Evolutionary conservation across 2,113 vertebrate genomes (phyloP).

Genomic region (Empidonax alnorum): DNA sequence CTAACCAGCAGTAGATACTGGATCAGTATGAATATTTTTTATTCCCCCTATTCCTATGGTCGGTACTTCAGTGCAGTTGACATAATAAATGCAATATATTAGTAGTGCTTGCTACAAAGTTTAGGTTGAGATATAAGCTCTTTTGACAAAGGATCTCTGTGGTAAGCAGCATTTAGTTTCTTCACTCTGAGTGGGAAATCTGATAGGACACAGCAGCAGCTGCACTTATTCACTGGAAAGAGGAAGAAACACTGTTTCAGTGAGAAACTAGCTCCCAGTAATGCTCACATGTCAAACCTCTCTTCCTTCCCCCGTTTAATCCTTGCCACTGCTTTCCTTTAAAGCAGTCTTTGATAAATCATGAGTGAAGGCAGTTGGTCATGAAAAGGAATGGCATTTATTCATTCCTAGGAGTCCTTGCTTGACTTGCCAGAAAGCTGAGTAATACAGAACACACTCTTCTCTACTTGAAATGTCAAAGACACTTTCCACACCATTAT

Average conservation of each 20-base stretch:
- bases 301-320: neutral
- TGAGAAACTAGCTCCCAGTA: neutral
- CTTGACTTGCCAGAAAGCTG: neutral
- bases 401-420: neutral
- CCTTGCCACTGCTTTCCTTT: neutral
- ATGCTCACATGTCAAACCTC: neutral
- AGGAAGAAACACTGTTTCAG: neutral
- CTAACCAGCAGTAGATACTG: neutral
- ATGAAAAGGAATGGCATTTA: slow-evolving; percentile 17
- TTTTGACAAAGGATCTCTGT: neutral
- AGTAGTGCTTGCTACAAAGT: neutral
- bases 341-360: neutral
- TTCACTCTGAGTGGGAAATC: neutral
- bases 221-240: neutral
- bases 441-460: neutral
- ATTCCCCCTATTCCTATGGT: neutral
- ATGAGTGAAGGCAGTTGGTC: neutral
- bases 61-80: neutral
- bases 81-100: neutral
- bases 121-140: neutral
- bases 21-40: neutral
- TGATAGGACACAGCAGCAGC: neutral
- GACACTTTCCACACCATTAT: neutral
- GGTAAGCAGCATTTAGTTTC: neutral
- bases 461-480: slow-evolving; percentile 2